Conservation (phyloP, 2,113 vertebrate genomes). For the Rissa tridactyla region DNA sequence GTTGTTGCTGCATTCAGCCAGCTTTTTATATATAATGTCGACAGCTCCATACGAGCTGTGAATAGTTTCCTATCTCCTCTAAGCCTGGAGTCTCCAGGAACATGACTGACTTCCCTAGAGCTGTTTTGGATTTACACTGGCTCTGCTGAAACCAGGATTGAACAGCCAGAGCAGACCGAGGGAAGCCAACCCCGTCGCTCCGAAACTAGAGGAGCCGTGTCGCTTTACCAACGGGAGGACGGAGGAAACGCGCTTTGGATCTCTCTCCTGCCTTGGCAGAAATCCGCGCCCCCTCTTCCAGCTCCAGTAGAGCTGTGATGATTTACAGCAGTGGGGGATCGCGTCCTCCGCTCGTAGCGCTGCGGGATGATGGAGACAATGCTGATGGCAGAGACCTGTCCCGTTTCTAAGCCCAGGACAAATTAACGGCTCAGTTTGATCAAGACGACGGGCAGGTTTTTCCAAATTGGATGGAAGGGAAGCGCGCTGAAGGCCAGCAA, state of each 20-base stretch:
- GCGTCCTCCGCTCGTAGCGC: not conserved
- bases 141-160: not conserved
- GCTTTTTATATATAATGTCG: not conserved
- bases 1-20: not conserved
- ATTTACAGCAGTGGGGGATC: fast-evolving
- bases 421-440: not conserved
- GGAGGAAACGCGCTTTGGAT: not conserved
- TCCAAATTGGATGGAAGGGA: not conserved
- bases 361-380: not conserved
- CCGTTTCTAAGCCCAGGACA: not conserved
- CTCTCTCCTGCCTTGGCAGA: not conserved
- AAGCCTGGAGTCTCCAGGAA: not conserved
- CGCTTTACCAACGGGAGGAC: not conserved
- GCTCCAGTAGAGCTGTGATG: not conserved
- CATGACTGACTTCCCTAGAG: not conserved
- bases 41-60: conserved; percentile 8
- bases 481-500: not conserved
- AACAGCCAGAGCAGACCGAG: not conserved
- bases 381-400: not conserved
- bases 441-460: not conserved
- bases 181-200: not conserved
- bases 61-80: not conserved
- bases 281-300: not conserved
- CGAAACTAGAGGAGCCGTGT: not conserved
- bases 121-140: not conserved